Base-by-base conservation (phyloP, 1,140 invertebrate species). In the Drosophila grimshawi region DNA sequence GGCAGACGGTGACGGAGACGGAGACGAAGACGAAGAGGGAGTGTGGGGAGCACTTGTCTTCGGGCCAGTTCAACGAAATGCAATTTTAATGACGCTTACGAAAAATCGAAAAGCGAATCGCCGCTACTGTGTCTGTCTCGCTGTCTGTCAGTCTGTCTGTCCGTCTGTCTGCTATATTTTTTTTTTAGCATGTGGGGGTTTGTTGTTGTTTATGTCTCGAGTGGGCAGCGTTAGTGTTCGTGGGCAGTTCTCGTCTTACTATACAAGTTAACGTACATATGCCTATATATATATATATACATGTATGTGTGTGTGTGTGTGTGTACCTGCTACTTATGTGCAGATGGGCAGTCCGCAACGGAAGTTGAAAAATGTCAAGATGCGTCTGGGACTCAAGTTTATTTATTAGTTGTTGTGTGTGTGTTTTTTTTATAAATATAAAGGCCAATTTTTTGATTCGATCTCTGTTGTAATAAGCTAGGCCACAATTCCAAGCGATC, bases 1-100 rank as follows among this genome's bases (percentile, higher is more conserved):
- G 19, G 19, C 19, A 69, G 51, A n/a, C 56, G 59, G 39, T 41
- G 53, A 11, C 33, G 45, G 32, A 37, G 63, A 46, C 62, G 29
- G 5, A 37, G 49, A 41, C 19, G 66, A 78, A 69, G 53, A 11
- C 33, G 45, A 32, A 43, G 63, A 46, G 66, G 29, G 10, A 37
- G 49, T 35, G 43, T n/a, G 68, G 52, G 63, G 73, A 49, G 65
- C 53, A 78, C 61, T 55, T 59, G 79, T 66, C 49, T 65, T 8
- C 33, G 76, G 73, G 83, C 71, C 68, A 70, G 76, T 82, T 88
- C 72, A 88, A 66, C 69, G 67, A 86, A 81, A 88, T 86, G 83
- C 83, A 88, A 89, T 88, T 89, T 86, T 88, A 88, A 88, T 88
- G 83, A 82, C 85, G 83, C 61, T 81, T 66, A 77, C 62, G 66